Conservation (phyloP, 2,888 invertebrate species). For the Tiliacea citrago region DNA sequence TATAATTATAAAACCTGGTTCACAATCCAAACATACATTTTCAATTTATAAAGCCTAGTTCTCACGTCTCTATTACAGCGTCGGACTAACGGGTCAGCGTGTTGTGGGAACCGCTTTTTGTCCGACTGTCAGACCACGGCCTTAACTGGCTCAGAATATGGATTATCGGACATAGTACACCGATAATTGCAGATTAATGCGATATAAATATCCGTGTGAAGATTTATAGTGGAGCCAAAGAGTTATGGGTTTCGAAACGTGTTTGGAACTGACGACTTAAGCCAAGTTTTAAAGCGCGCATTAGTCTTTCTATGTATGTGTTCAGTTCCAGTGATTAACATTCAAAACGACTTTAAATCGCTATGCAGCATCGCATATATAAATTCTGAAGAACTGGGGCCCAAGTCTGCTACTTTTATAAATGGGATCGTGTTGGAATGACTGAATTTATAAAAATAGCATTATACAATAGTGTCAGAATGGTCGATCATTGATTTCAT, state of each 20-base stretch:
- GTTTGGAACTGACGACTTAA: slow-evolving; percentile 7
- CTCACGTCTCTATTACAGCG: slow-evolving; percentile 51
- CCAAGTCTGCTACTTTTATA: too few species aligned
- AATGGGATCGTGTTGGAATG: too few species aligned
- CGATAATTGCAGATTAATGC: slow-evolving; percentile 53
- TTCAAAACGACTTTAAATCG: not conserved
- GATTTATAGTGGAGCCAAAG: slow-evolving; percentile 20
- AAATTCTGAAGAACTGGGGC: not conserved
- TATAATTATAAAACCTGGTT: slow-evolving; percentile 29
- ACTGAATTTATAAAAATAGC: too few species aligned
- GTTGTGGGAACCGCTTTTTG: slow-evolving; percentile 55
- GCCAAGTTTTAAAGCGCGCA: not conserved
- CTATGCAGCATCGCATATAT: not conserved
- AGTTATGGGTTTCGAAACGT: slow-evolving; percentile 31
- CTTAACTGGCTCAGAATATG: slow-evolving; percentile 53
- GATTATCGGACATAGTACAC: slow-evolving; percentile 36
- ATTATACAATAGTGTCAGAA: too few species aligned
- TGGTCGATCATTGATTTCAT: too few species aligned
- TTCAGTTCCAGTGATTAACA: slow-evolving; percentile 8
- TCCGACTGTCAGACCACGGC: slow-evolving; percentile 31
- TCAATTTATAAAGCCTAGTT: slow-evolving; percentile 61
- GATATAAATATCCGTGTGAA: slow-evolving; percentile 44
- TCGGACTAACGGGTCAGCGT: slow-evolving; percentile 49
- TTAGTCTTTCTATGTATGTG: not conserved
- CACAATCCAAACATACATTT: slow-evolving; percentile 21